These are phyloP conservation scores for Nomada flava DNA, from an alignment of 2,888 invertebrate genomes.

Conservation along the genomic window DNA sequence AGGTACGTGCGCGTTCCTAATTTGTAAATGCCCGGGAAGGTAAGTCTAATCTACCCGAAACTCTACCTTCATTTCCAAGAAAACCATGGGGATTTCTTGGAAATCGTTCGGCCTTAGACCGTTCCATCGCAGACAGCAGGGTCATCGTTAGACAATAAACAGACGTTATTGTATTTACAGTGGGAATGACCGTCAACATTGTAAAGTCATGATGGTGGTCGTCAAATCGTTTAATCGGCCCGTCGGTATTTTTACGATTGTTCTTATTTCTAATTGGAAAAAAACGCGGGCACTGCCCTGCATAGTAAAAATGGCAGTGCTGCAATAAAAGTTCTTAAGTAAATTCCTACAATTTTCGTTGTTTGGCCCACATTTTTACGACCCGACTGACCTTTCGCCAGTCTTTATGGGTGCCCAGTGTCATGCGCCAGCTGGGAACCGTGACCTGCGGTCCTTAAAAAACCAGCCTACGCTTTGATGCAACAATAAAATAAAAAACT, in stretches of 20 bases:
- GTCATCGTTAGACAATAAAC: conserved; percentile 14
- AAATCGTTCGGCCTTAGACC: conserved; percentile 16
- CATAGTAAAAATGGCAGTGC: conserved; percentile 17
- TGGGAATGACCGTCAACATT: conserved; percentile 58
- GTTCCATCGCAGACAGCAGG: not conserved
- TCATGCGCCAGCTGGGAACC: not conserved
- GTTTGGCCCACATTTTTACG: conserved; percentile 31
- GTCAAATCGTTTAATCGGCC: conserved; percentile 58
- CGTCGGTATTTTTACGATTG: conserved; percentile 36
- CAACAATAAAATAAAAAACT: conserved; percentile 15
- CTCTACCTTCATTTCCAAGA: conserved; percentile 21
- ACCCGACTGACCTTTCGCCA: conserved; percentile 10
- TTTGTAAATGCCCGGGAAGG: not conserved
- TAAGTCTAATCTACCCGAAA: conserved; percentile 3
- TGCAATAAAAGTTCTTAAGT: conserved; percentile 45
- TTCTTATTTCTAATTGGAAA: conserved; percentile 46
- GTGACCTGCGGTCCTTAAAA: conserved; percentile 3
- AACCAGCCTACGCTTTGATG: not conserved
- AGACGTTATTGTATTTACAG: conserved; percentile 15
- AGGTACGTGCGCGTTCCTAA: not conserved
- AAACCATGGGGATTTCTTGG: conserved; percentile 35
- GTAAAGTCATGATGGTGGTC: conserved; percentile 69
- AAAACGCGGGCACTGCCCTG: conserved; percentile 15
- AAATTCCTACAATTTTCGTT: conserved; percentile 30
- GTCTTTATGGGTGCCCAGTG: conserved; percentile 29